Conservation (phyloP, 1,140 invertebrate genomes). For the Drosophila ogumai region DNA sequence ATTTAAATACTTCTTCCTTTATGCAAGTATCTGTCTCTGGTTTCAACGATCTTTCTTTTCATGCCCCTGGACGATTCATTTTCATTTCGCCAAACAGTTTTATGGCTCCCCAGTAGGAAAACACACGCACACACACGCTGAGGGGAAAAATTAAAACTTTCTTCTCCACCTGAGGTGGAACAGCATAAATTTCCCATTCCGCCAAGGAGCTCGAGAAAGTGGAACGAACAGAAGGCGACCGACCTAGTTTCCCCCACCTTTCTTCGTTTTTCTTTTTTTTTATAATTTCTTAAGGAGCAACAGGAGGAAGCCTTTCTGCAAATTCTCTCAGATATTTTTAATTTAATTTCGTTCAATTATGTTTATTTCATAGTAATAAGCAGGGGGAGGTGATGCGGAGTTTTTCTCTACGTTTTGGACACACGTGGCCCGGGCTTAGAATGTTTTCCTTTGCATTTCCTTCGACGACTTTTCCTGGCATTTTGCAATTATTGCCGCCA, state of each 20-base stretch:
- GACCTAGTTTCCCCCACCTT: constrained; percentile 27
- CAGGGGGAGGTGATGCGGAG: not conserved
- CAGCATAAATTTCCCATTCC: constrained; percentile 29
- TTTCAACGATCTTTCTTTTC: constrained; percentile 13
- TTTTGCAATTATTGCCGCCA: constrained; percentile 65
- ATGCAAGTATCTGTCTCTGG: not conserved
- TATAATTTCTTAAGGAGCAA: constrained; percentile 21
- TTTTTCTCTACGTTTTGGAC: constrained; percentile 1
- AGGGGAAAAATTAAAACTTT: constrained; percentile 32
- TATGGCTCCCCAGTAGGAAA: constrained; percentile 36
- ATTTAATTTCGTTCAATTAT: constrained; percentile 40
- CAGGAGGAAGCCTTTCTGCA: constrained; percentile 26
- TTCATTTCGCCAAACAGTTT: constrained; percentile 49
- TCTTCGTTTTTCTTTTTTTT: not conserved
- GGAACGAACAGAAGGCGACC: constrained; percentile 12
- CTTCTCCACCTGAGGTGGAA: constrained; percentile 36
- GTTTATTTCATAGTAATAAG: constrained; percentile 15
- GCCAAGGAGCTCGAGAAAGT: constrained; percentile 14
- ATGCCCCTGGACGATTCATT: constrained; percentile 36
- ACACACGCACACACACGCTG: not conserved
- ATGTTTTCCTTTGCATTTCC: constrained; percentile 30
- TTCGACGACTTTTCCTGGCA: constrained; percentile 36
- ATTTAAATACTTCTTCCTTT: constrained; percentile 21
- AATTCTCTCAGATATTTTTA: constrained; percentile 32
- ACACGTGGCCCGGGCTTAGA: constrained; percentile 12